Conservation (phyloP, 2,113 vertebrate genomes). For the human region GRCh38 chrX:9013001-9013500, state of each 20-base stretch:
- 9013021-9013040: not conserved
- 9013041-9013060: not conserved
- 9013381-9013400: not conserved
- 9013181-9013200: not conserved
- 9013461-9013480: not conserved
- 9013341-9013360: too few species aligned
- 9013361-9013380: not conserved
- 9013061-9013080: not conserved
- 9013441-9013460: not conserved
- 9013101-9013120: not conserved
- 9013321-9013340: not conserved
- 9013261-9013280: not conserved
- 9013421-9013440: not conserved
- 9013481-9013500: not conserved
- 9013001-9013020: not conserved
- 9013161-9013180: not conserved
- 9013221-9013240: not conserved
- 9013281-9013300: not conserved
- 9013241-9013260: not conserved
- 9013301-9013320: not conserved
- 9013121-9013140: not conserved
- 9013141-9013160: too few species aligned
- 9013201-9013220: not conserved
- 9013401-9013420: not conserved
- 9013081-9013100: not conserved